Conservation (phyloP, 2,888 invertebrate genomes). For the Odontocerum albicorne region DNA sequence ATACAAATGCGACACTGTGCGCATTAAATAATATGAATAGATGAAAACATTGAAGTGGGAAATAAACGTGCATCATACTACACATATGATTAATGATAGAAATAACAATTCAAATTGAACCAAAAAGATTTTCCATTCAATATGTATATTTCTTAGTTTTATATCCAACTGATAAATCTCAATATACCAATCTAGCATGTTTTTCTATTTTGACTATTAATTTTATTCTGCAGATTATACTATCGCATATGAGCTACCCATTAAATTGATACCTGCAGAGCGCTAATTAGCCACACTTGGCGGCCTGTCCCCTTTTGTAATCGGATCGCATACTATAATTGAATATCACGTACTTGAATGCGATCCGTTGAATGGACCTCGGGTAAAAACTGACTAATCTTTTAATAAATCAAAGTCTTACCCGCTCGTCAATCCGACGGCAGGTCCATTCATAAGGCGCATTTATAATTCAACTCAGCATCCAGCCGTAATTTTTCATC, state of each 20-base stretch:
- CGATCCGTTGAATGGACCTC: conserved; percentile 20
- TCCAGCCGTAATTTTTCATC: conserved; percentile 32
- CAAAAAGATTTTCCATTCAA: no score
- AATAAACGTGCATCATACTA: no score
- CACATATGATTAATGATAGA: no score
- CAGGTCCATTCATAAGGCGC: conserved; percentile 11
- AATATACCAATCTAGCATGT: no score
- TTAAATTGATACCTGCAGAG: conserved; percentile 1
- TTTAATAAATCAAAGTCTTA: conserved; percentile 31
- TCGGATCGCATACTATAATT: conserved; percentile 20
- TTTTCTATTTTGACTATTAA: no score
- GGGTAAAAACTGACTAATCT: conserved; percentile 24
- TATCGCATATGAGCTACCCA: not conserved
- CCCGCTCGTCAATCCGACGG: conserved; percentile 8
- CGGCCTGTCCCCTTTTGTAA: conserved; percentile 8
- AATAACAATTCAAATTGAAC: no score
- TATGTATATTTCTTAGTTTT: no score
- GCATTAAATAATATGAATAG: no score
- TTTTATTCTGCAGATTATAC: no score
- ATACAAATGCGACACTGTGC: no score
- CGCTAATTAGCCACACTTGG: conserved; percentile 2
- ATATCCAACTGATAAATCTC: no score
- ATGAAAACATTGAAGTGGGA: no score
- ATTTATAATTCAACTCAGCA: conserved; percentile 29
- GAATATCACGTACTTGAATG: conserved; percentile 25